Evolutionary conservation across 2,888 invertebrate genomes (phyloP).

Genomic region (Sminthurinus aureus): DNA sequence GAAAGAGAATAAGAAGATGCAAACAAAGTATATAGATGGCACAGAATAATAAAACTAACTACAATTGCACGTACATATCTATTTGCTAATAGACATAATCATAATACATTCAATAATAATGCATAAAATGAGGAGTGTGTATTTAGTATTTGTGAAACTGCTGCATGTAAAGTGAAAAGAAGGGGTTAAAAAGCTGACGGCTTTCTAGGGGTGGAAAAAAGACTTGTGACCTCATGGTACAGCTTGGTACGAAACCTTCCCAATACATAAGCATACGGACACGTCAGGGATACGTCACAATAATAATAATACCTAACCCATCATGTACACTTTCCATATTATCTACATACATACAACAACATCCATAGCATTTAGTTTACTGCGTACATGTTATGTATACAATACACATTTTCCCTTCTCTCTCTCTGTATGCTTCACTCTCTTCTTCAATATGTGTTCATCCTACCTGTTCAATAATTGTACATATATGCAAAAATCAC

Average conservation of each 20-base stretch:
- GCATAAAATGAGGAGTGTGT: background rate
- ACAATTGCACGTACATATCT: background rate
- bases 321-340: background rate
- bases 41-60: background rate
- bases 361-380: no score
- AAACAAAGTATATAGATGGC: background rate
- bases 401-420: background rate
- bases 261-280: background rate
- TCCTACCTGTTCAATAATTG: background rate
- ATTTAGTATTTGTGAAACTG: no score
- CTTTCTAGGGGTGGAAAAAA: constrained; percentile 28
- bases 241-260: constrained; percentile 46
- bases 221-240: constrained; percentile 52
- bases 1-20: background rate
- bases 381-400: no score
- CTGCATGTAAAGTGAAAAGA: background rate
- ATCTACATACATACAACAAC: background rate
- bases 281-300: background rate
- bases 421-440: background rate
- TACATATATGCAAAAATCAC: background rate
- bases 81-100: background rate
- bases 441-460: background rate
- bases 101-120: background rate
- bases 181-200: constrained; percentile 18
- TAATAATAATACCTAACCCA: background rate